Percentiles rank a stretch among this genome's conserved stretches.
These are phyloP conservation scores for Siphlonurus alternatus DNA, from an alignment of 2,888 invertebrate species.

Conservation along the genomic window DNA sequence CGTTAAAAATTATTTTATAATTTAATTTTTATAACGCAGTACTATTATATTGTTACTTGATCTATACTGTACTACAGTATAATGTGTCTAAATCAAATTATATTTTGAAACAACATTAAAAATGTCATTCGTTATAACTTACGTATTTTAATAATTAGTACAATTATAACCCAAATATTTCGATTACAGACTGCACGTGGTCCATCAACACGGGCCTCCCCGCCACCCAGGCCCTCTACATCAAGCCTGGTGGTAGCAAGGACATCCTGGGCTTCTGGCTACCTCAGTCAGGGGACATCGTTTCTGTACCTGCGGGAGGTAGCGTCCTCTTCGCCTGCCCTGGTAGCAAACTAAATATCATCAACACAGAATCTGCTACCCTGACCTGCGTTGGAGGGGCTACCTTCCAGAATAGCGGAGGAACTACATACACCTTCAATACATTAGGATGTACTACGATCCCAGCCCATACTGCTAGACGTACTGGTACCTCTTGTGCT, in stretches of 20 bases:
- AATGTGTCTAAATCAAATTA: too few species aligned
- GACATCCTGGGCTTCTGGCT: neutral
- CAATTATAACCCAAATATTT: too few species aligned
- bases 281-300: neutral
- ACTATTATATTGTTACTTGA: too few species aligned
- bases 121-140: too few species aligned
- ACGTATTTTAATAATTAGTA: too few species aligned
- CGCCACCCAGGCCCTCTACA: neutral
- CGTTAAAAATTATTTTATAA: too few species aligned
- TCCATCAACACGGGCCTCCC: neutral
- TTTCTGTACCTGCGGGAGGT: neutral
- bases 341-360: neutral
- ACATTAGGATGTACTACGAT: neutral
- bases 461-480: neutral
- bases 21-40: too few species aligned
- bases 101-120: too few species aligned
- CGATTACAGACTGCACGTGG: constrained; percentile 1
- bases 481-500: neutral
- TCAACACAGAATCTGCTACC: neutral
- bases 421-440: neutral
- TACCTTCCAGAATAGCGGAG: neutral
- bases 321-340: neutral
- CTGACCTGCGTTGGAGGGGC: neutral
- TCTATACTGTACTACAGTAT: too few species aligned
- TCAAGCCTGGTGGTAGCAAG: neutral